Evolutionary conservation across 2,113 vertebrate species (phyloP).

Genomic region (Podarcis cretensis): DNA sequence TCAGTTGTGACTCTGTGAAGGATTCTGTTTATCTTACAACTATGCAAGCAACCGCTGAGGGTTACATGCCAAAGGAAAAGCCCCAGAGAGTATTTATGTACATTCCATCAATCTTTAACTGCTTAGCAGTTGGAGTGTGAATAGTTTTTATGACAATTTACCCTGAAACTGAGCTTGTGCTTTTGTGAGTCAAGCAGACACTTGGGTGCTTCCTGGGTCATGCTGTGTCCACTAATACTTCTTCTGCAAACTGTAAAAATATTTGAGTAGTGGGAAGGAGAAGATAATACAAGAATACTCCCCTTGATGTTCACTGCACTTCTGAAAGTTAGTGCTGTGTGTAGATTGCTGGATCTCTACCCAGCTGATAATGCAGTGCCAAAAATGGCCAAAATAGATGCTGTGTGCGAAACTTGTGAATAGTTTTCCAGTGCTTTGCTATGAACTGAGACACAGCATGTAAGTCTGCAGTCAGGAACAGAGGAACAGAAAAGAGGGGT

Average conservation of each 20-base stretch:
- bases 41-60: background rate
- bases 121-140: background rate
- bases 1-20: background rate
- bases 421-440: background rate
- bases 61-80: background rate
- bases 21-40: slow-evolving; percentile 14
- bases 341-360: background rate
- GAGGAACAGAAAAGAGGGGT: background rate
- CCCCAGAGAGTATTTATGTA: slow-evolving; percentile 5
- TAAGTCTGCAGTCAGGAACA: background rate
- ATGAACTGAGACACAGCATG: background rate
- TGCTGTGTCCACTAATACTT: background rate
- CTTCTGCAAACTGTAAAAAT: background rate
- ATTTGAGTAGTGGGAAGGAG: background rate
- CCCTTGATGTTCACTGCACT: background rate
- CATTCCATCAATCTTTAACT: background rate
- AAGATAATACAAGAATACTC: background rate
- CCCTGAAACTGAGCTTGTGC: background rate
- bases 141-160: background rate
- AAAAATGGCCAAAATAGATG: background rate
- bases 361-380: background rate
- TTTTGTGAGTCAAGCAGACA: background rate
- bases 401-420: background rate
- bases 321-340: background rate
- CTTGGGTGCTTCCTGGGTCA: background rate